Evolutionary conservation across 30 jellyfish, hydroid and myxozoan genomes (phyloP).

Genomic region (Haliclystus octoradiatus): DNA sequence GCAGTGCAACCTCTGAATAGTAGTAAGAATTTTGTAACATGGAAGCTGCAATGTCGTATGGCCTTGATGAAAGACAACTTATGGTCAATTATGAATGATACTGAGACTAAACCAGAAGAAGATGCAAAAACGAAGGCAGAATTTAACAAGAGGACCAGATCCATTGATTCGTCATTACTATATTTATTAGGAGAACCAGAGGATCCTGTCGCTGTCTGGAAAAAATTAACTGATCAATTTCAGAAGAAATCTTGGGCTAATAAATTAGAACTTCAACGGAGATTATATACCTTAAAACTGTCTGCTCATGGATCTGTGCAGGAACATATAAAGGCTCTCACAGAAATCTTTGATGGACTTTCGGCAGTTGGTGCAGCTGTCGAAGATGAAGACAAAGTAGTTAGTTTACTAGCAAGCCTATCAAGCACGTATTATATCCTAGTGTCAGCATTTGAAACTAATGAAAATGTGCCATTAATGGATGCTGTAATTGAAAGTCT

Average conservation of each 20-base stretch:
- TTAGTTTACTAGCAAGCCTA: too few species aligned
- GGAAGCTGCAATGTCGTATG: too few species aligned
- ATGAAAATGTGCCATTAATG: background rate
- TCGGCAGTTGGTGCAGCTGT: too few species aligned
- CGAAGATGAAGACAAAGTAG: too few species aligned
- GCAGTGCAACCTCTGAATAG: too few species aligned
- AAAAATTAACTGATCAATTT: slow-evolving; percentile 31
- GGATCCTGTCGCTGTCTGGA: slow-evolving; percentile 46
- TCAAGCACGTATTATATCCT: background rate
- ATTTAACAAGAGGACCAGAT: background rate
- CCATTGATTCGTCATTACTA: slow-evolving; percentile 14
- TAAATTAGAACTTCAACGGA: slow-evolving; percentile 23
- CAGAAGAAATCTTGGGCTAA: slow-evolving; percentile 39
- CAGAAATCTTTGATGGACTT: too few species aligned
- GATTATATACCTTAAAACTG: slow-evolving; percentile 11
- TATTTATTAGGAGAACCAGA: slow-evolving; percentile 61
- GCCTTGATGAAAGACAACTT: too few species aligned
- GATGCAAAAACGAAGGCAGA: slow-evolving; percentile 1
- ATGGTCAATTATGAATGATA: slow-evolving; percentile 11
- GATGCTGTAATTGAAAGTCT: too few species aligned
- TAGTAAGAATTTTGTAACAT: too few species aligned
- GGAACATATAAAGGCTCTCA: too few species aligned
- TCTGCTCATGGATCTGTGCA: background rate
- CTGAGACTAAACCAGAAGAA: background rate
- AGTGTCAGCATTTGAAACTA: slow-evolving; percentile 1